Conservation (phyloP, 2,888 invertebrate genomes). For the Celastrina argiolus region DNA sequence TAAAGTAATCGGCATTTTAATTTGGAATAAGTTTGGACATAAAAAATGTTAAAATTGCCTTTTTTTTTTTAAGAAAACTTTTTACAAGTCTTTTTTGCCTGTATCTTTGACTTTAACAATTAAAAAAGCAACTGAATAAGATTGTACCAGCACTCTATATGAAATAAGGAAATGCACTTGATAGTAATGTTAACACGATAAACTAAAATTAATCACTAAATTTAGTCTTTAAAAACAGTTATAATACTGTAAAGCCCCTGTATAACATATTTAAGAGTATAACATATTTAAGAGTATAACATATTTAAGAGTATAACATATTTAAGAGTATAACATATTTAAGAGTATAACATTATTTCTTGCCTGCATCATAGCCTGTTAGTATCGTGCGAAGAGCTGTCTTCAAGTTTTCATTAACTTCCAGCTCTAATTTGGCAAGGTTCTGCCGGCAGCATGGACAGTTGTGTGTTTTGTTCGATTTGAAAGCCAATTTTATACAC, state of each 20-base stretch:
- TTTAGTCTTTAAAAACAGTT: neutral
- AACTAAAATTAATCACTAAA: neutral
- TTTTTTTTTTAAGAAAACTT: too few species aligned
- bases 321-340: neutral
- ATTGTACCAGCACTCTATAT: neutral
- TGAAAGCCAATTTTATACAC: constrained; percentile 83
- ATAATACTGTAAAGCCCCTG: constrained; percentile 3
- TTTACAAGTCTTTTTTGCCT: too few species aligned
- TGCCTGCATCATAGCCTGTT: constrained; percentile 82
- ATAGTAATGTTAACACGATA: neutral
- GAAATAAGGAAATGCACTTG: neutral
- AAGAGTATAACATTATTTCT: constrained; percentile 38
- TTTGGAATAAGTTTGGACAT: too few species aligned
- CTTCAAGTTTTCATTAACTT: constrained; percentile 77
- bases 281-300: neutral
- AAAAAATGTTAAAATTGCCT: too few species aligned
- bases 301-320: neutral
- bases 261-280: neutral
- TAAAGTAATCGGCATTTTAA: too few species aligned
- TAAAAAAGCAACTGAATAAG: too few species aligned
- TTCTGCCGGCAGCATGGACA: constrained; percentile 85
- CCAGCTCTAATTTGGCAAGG: constrained; percentile 75
- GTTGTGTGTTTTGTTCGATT: constrained; percentile 73
- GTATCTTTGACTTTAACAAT: too few species aligned
- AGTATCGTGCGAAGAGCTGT: constrained; percentile 78